phyloP scores from a whole-genome alignment of 1,140 invertebrate genomes.

The Diorhabda carinulata region DNA sequence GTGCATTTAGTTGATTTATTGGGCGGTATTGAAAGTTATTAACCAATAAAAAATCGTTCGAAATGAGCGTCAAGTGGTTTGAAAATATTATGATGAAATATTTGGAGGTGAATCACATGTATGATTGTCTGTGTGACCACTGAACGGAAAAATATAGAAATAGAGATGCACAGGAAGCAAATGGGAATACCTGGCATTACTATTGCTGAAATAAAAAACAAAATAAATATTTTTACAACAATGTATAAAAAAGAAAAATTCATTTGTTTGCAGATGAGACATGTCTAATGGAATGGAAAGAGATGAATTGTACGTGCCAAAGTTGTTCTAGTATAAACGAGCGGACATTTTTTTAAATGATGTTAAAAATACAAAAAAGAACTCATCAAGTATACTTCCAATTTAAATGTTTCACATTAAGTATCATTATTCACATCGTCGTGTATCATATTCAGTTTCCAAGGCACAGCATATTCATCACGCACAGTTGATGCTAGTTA shows the following conservation, averaged over 20 bases:
- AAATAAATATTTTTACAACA: constrained; percentile 30
- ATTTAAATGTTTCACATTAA: no score
- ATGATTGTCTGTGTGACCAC: constrained; percentile 23
- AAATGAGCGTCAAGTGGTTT: constrained; percentile 22
- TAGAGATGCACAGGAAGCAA: constrained; percentile 22
- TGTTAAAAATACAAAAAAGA: constrained; percentile 21
- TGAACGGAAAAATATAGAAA: constrained; percentile 25
- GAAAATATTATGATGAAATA: constrained; percentile 26
- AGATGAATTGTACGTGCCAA: constrained; percentile 28
- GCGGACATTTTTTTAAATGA: constrained; percentile 25
- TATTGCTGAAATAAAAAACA: constrained; percentile 25
- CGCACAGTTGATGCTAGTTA: no score
- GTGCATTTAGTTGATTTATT: background rate
- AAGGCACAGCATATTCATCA: no score
- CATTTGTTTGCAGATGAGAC: constrained; percentile 25
- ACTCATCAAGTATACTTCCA: constrained; percentile 16
- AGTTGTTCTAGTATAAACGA: constrained; percentile 28
- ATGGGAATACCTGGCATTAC: constrained; percentile 25
- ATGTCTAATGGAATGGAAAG: constrained; percentile 21
- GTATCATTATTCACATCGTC: no score
- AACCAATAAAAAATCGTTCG: background rate
- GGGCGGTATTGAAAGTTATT: background rate
- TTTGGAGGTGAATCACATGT: constrained; percentile 18
- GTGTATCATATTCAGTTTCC: no score
- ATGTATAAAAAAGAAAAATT: constrained; percentile 23